Evolutionary conservation across 2,888 invertebrate species (phyloP), one percentile per base, ranked within the genome.

Genomic region (Aplocera efformata): DNA sequence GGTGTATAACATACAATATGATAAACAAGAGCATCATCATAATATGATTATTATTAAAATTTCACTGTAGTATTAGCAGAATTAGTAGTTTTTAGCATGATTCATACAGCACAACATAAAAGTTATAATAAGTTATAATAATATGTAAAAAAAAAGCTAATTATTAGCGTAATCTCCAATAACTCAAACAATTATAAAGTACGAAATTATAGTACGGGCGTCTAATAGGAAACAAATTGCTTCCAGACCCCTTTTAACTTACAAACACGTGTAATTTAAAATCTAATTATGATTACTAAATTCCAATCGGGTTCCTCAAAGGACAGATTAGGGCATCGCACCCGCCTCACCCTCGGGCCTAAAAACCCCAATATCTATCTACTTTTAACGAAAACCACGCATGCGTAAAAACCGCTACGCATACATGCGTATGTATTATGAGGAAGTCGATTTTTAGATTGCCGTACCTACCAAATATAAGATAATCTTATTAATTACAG

Each of bases 281-380:
- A 84, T 84, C 81, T 85, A 85, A 85, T 86, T 17, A 85, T 85
- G 85, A 84, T 84, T 84, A 86, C 85, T 83, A 84, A 85, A 84
- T 85, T 85, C 85, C 84, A 84, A 86, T 85, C 84, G 83, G 74
- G 74, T 64, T 65, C 64, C 74, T 84, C 84, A 85, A 85, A 84
- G 84, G 84, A 77, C 79, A 84, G 85, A 86, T 88, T 86, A 88
- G 79, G 81, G 76, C 70, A 67, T 60, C 59, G 67, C 66, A 38
- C 50, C 47, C 34, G 43, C 58, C 63, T 63, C 68, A 51, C 63
- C 67, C 71, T 68, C 58, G 75, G 71, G 63, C 73, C 83, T 76
- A 79, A 80, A 82, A 85, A 81, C 82, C 83, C 80, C 83, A 81
- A 85, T 84, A 82, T 79, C 79, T 76, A 81, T 78, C 76, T 79